Conservation (phyloP, 2,113 vertebrate species). For the Amphilophus citrinellus region DNA sequence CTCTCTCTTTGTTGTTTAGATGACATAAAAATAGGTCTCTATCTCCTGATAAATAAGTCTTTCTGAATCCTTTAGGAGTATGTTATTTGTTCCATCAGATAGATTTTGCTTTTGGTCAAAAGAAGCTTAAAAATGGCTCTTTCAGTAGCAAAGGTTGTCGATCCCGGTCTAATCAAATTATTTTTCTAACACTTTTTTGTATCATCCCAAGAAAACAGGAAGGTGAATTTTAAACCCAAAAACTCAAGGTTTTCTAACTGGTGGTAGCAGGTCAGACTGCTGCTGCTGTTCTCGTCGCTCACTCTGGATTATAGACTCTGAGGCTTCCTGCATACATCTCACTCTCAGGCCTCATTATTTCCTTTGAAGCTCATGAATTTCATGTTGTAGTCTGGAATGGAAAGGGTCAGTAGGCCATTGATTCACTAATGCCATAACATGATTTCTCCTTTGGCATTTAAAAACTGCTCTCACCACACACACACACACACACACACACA, state of each 20-base stretch:
- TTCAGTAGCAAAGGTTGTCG: not conserved
- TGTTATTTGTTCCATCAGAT: too few relatives aligned
- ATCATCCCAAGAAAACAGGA: too few relatives aligned
- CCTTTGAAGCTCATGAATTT: slow-evolving; percentile 40
- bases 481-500: too few relatives aligned
- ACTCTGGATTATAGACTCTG: slow-evolving; percentile 1
- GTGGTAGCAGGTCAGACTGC: too few relatives aligned
- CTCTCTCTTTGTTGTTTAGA: too few relatives aligned
- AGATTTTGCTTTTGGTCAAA: not conserved
- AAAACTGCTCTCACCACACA: not conserved
- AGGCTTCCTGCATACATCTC: slow-evolving; percentile 17
- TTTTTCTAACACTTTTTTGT: too few relatives aligned
- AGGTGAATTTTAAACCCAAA: too few relatives aligned
- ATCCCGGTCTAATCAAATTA: rapidly evolving
- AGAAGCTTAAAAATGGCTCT: not conserved
- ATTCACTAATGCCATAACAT: slow-evolving; percentile 73
- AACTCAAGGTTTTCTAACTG: too few relatives aligned
- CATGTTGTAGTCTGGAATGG: slow-evolving; percentile 35
- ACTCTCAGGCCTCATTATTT: slow-evolving; percentile 43
- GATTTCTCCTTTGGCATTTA: slow-evolving; percentile 76
- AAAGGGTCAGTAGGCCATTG: slow-evolving; percentile 61
- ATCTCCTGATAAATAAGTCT: too few relatives aligned
- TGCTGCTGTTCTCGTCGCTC: not conserved
- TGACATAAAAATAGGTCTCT: too few relatives aligned
- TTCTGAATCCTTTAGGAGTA: too few relatives aligned